Percentiles rank a stretch among this genome's conserved stretches.
Conservation (phyloP, 2,888 invertebrate genomes). For the Allygus modestus region DNA sequence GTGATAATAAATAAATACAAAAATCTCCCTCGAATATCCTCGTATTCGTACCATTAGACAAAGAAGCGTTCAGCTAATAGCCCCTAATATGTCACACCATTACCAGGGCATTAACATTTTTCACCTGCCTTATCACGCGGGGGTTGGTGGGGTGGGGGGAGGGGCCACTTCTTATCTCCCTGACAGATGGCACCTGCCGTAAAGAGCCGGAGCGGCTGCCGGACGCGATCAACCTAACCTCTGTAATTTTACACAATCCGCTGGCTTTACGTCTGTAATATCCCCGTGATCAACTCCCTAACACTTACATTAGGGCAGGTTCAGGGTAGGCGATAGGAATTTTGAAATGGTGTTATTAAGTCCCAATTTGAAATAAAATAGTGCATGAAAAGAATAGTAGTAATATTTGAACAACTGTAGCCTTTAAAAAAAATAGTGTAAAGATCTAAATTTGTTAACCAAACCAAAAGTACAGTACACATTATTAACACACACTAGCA, state of each 20-base stretch:
- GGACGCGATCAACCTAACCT: not conserved
- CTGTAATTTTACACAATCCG: constrained; percentile 29
- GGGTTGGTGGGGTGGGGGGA: not conserved
- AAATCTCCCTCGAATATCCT: no score
- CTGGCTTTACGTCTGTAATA: constrained; percentile 11
- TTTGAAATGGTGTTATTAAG: not conserved
- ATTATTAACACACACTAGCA: no score
- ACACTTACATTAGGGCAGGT: not conserved
- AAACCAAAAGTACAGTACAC: no score
- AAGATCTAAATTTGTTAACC: no score
- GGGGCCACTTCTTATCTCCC: not conserved
- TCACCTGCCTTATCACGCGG: constrained; percentile 1
- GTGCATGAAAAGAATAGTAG: not conserved
- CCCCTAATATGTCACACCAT: constrained; percentile 22
- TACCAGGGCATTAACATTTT: constrained; percentile 16
- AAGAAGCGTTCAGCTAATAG: not conserved
- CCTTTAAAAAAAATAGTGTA: no score
- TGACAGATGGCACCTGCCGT: constrained; percentile 30
- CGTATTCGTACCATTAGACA: no score
- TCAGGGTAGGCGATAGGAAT: not conserved
- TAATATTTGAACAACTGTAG: not conserved
- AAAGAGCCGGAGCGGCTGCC: not conserved
- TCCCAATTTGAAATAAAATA: not conserved
- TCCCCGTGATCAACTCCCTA: constrained; percentile 16
- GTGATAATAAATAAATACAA: no score